Conservation (phyloP, 2,113 vertebrate species). For the Phocoena sinus region DNA sequence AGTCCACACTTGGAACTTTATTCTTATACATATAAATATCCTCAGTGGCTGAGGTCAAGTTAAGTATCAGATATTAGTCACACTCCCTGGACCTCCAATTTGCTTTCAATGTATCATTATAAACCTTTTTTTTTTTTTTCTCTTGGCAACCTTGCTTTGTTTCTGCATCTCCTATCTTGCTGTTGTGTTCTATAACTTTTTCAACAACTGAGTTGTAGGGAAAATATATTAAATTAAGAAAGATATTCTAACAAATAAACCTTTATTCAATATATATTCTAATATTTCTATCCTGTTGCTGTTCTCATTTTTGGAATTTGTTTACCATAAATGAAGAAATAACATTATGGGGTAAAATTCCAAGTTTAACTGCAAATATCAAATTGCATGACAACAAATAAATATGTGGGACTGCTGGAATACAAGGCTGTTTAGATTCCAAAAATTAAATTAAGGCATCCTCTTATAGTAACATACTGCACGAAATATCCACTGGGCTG, state of each 20-base stretch:
- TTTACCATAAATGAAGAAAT: conserved; percentile 15
- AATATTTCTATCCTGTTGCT: neutral
- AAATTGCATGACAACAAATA: neutral
- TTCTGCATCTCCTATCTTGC: neutral
- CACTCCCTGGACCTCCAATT: neutral
- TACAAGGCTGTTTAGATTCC: conserved; percentile 3
- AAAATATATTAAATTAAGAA: neutral
- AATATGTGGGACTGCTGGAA: neutral
- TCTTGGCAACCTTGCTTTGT: neutral
- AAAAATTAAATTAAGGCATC: conserved; percentile 54
- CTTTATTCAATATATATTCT: neutral
- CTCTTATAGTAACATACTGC: neutral
- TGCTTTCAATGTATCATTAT: neutral
- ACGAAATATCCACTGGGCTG: conserved; percentile 8
- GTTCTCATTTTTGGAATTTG: neutral
- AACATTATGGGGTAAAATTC: neutral
- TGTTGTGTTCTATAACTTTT: neutral
- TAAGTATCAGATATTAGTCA: neutral
- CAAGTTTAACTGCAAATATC: neutral
- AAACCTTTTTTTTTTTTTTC: neutral
- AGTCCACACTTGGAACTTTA: neutral
- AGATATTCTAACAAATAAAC: neutral
- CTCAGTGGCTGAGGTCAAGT: neutral
- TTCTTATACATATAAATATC: neutral
- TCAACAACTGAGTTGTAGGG: neutral